Evolutionary conservation across 2,797 vertebrate species (phyloP), one percentile per base, ranked within the genome.

Genomic region (Merluccius polli): DNA sequence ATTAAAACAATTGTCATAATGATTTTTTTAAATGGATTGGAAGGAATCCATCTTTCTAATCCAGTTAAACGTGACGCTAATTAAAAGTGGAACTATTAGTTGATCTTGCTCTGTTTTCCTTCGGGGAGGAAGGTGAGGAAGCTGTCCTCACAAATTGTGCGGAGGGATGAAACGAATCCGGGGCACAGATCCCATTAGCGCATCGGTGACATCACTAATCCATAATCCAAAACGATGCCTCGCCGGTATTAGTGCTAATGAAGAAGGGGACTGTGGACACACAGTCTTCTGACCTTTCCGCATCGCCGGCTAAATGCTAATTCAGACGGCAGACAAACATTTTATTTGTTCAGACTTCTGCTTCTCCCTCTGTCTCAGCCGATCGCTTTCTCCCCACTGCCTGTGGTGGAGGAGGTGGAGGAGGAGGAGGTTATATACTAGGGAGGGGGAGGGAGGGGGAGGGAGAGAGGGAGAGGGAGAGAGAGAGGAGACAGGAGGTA

Each of bases 251-350:
- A 38, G 79, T 75, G 72, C 75, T 86, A 86, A 86, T 82, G 84
- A 89, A 80, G 80, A 77, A 44, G 76, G 84, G 76, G 36, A 44
- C 74, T 44, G 74, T 11, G 1, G 1, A 52, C 78, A 79, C 78
- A 79, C 41, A 32, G 36, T 78, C 79, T 71, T 86, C 78, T 87
- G 84, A 85, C 87, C 86, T 85, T 68, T 81, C 73, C 77, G 84
- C 33, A 15, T 75, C 71, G 75, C 76, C 78, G 83, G 76, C 29
- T 33, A 70, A 70, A 70, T 15, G 68, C 68, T 70, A 33, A 21
- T 32, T 31, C 68, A 70, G 41, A 44, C 8, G 41, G 8, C 41
- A 44, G 44, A 52, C 16, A 52, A 21, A 52, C 3, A 52, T 52
- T 38, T 38, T 5, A 52, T 52, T 21, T 38, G 36, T 38, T 38